Percentiles rank a stretch among this genome's conserved stretches.
Conservation (phyloP, 2,888 invertebrate genomes). For the Sussaba pulchella region DNA sequence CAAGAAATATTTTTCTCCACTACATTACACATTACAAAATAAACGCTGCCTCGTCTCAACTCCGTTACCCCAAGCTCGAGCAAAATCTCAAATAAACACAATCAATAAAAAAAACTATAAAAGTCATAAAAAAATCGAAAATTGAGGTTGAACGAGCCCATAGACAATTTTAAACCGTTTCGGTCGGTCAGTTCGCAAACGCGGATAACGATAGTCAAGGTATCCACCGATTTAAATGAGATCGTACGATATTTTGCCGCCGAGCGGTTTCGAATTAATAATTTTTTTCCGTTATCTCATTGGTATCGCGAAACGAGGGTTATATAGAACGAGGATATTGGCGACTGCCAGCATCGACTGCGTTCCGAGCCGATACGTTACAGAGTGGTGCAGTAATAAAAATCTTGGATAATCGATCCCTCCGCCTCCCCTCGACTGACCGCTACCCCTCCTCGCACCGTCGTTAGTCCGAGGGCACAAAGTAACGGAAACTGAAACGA, state of each 20-base stretch:
- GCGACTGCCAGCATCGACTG: background rate
- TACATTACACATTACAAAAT: conserved; percentile 52
- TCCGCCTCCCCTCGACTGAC: too few species aligned
- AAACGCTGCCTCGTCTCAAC: conserved; percentile 46
- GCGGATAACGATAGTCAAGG: conserved; percentile 44
- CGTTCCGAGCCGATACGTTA: conserved; percentile 30
- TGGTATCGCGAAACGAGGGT: conserved; percentile 51
- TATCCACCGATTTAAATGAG: conserved; percentile 65
- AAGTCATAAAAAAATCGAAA: background rate
- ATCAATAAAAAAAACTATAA: background rate
- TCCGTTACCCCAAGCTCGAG: conserved; percentile 16
- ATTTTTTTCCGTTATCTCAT: conserved; percentile 64
- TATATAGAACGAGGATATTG: conserved; percentile 46
- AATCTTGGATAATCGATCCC: conserved; percentile 59
- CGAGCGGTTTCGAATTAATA: conserved; percentile 63
- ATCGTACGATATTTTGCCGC: conserved; percentile 53
- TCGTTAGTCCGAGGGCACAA: conserved; percentile 41
- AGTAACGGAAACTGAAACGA: conserved; percentile 15
- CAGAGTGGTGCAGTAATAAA: conserved; percentile 55
- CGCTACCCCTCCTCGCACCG: conserved; percentile 1
- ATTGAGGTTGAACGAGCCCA: conserved; percentile 29
- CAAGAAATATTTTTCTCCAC: conserved; percentile 57
- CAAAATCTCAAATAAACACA: conserved; percentile 16
- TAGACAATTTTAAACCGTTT: conserved; percentile 47
- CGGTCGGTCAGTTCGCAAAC: conserved; percentile 36